A percentile compares a stretch with the other conserved stretches of the same genome.
Evolutionary conservation across 2,797 vertebrate species (phyloP).

Genomic region (Margarornis squamiger): DNA sequence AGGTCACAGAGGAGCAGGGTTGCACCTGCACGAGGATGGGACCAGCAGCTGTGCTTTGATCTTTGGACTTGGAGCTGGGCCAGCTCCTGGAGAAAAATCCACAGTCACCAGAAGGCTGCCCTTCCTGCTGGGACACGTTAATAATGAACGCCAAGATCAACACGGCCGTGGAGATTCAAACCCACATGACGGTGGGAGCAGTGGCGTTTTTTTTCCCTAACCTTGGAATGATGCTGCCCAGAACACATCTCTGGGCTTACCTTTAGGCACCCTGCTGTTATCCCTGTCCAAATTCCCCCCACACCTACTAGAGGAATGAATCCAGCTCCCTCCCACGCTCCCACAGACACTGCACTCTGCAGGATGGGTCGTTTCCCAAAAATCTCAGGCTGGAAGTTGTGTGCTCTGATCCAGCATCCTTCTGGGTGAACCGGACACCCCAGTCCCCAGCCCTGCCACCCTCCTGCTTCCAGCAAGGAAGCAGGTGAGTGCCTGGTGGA

Average conservation of each 20-base stretch:
- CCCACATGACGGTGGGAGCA: rapidly evolving
- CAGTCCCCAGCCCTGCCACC: neutral
- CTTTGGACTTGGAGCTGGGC: neutral
- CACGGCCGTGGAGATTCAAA: rapidly evolving
- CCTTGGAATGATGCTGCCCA: neutral
- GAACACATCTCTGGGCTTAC: neutral
- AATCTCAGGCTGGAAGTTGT: neutral
- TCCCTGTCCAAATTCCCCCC: neutral
- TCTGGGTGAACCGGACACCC: neutral
- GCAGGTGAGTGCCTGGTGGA: rapidly evolving
- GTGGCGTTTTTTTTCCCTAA: rapidly evolving
- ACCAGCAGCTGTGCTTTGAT: neutral
- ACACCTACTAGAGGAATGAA: neutral
- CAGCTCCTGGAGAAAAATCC: neutral
- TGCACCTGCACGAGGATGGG: rapidly evolving
- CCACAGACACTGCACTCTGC: rapidly evolving
- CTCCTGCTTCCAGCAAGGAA: neutral
- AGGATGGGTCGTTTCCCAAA: neutral
- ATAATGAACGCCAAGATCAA: rapidly evolving
- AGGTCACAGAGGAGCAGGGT: neutral
- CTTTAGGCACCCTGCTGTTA: neutral
- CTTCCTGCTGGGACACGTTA: neutral
- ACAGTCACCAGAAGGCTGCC: rapidly evolving
- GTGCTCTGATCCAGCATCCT: neutral
- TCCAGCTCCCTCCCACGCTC: neutral